Evolutionary conservation across 2,113 vertebrate species (phyloP).

Genomic region (Hydrolagus affinis): DNA sequence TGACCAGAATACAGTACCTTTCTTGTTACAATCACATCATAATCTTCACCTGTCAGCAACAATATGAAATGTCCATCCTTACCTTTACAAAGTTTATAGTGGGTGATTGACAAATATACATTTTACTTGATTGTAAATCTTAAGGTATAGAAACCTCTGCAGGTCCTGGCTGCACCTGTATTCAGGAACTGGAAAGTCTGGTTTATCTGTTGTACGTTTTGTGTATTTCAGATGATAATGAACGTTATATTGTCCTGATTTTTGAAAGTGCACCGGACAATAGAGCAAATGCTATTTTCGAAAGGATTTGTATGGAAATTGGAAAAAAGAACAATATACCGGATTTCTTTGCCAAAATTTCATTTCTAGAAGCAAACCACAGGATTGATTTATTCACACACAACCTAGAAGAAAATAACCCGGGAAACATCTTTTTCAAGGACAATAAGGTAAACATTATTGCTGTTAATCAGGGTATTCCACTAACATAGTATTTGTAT

Average conservation of each 20-base stretch:
- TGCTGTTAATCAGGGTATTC: neutral
- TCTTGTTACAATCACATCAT: too few species aligned
- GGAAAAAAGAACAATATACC: conserved; percentile 68
- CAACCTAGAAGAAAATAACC: conserved; percentile 63
- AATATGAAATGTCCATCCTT: too few species aligned
- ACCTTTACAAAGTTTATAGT: too few species aligned
- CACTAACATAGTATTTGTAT: neutral
- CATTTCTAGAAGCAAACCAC: conserved; percentile 84
- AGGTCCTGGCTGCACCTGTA: too few species aligned
- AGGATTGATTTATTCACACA: conserved; percentile 88
- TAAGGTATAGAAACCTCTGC: too few species aligned
- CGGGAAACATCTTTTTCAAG: conserved; percentile 57
- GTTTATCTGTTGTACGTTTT: neutral
- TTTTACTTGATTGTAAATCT: too few species aligned
- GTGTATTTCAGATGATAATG: conserved; percentile 65
- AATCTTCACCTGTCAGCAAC: too few species aligned
- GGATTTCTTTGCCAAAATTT: conserved; percentile 75
- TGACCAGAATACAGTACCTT: too few species aligned
- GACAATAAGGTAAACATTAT: conserved; percentile 64
- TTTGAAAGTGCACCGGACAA: conserved; percentile 77
- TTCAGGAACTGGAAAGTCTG: too few species aligned
- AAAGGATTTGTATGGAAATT: conserved; percentile 79
- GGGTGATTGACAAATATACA: too few species aligned
- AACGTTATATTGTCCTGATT: conserved; percentile 90
- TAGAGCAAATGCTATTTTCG: conserved; percentile 75